These are phyloP conservation scores for Bombus turneri DNA, from an alignment of 1,140 invertebrate genomes.

Conservation along the genomic window DNA sequence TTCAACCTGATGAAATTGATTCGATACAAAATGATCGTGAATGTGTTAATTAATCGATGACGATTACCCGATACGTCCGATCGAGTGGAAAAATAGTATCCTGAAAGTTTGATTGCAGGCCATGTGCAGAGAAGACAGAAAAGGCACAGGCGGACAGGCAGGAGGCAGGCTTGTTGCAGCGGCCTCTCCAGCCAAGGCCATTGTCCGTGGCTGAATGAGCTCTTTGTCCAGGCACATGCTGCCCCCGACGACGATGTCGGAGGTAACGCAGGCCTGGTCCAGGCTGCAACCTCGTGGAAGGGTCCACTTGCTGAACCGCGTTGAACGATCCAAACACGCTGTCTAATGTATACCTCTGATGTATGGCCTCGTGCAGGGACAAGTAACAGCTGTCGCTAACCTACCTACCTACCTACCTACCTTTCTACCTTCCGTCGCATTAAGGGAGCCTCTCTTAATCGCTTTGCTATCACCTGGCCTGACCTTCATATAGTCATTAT, in stretches of 20 bases:
- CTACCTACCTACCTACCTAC: not conserved
- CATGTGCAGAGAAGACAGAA: not conserved
- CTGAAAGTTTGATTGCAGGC: slow-evolving; percentile 11
- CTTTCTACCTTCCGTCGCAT: not conserved
- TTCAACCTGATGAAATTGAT: not conserved
- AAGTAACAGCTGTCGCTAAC: slow-evolving; percentile 48
- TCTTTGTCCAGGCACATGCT: slow-evolving; percentile 54
- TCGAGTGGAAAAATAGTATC: slow-evolving; percentile 4
- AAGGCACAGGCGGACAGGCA: not conserved
- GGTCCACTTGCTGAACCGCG: not conserved
- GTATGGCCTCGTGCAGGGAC: slow-evolving; percentile 25
- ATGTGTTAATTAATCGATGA: slow-evolving; percentile 16
- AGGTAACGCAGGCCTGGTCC: slow-evolving; percentile 27
- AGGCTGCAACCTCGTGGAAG: slow-evolving; percentile 28
- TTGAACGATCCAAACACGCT: slow-evolving; percentile 11
- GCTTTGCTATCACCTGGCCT: slow-evolving; percentile 27
- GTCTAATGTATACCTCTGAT: slow-evolving; percentile 19
- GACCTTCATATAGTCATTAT: not conserved
- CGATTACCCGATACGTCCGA: not conserved
- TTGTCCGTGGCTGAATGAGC: slow-evolving; percentile 65
- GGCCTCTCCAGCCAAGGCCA: slow-evolving; percentile 51
- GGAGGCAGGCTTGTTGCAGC: slow-evolving; percentile 32
- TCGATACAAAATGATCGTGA: not conserved
- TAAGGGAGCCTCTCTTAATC: slow-evolving; percentile 5
- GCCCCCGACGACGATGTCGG: slow-evolving; percentile 48